A percentile compares a stretch with the other conserved stretches of the same genome.
Conservation (phyloP, 2,797 vertebrate genomes). For the Novumbra hubbsi region DNA sequence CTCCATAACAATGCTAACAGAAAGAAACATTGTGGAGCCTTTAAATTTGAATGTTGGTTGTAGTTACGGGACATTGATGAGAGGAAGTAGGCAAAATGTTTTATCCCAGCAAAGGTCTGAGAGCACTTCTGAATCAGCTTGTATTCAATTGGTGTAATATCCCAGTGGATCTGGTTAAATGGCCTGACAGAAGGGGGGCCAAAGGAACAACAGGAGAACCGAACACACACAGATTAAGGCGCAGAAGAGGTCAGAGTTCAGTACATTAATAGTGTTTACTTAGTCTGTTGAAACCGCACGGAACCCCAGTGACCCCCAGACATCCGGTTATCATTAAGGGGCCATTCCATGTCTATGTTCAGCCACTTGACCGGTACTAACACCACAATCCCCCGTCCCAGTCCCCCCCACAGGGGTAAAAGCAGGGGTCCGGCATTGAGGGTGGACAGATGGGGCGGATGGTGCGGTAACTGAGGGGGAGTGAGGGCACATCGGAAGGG, state of each 20-base stretch:
- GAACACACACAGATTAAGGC: constrained; percentile 2
- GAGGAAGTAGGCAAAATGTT: background rate
- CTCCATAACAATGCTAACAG: background rate
- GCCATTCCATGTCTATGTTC: background rate
- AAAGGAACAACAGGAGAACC: background rate
- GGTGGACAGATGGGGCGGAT: background rate
- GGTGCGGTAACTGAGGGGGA: constrained; percentile 22
- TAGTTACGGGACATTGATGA: background rate
- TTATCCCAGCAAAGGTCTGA: background rate
- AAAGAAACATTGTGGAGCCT: background rate
- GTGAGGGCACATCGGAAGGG: constrained; percentile 45
- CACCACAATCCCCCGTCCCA: background rate
- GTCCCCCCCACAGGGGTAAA: background rate
- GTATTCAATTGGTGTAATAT: background rate
- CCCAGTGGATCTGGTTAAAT: background rate
- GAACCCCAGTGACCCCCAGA: background rate
- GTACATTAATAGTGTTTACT: background rate
- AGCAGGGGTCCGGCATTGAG: constrained; percentile 8
- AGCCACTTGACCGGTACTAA: background rate
- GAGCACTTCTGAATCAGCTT: background rate
- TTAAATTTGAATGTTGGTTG: background rate
- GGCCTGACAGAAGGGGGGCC: background rate
- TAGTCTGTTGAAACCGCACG: background rate
- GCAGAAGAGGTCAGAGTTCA: background rate
- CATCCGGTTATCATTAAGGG: background rate